Conservation (phyloP, 2,888 invertebrate genomes). For the Aromia moschata region DNA sequence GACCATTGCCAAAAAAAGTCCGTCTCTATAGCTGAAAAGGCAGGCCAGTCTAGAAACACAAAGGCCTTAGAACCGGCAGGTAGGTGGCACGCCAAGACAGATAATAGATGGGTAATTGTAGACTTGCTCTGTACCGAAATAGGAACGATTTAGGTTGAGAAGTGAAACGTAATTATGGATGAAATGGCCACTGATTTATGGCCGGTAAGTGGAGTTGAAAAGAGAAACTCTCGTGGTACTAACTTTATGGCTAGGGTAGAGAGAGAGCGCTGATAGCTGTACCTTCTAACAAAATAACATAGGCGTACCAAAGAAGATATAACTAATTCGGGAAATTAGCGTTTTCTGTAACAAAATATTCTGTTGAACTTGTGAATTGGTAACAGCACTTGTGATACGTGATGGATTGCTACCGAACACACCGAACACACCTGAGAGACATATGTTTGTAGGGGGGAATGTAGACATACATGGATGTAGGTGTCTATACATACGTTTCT, state of each 20-base stretch:
- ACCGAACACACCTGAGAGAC: too few species aligned
- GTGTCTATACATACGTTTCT: too few species aligned
- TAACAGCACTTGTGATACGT: too few species aligned
- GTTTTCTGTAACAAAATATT: too few species aligned
- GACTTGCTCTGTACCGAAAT: conserved; percentile 11
- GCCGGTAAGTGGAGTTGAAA: conserved; percentile 1
- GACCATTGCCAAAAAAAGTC: background rate
- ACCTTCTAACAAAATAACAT: background rate
- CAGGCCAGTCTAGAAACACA: conserved; percentile 4
- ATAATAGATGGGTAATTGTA: conserved; percentile 3
- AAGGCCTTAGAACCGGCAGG: conserved; percentile 2
- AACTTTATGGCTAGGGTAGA: too few species aligned
- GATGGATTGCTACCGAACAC: too few species aligned
- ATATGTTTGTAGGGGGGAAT: too few species aligned
- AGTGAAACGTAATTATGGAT: background rate
- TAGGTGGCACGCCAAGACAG: background rate
- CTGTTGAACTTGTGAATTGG: too few species aligned
- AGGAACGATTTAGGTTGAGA: background rate
- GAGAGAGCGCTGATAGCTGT: too few species aligned
- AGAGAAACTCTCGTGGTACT: background rate
- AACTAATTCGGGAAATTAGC: too few species aligned
- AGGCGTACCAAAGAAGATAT: conserved; percentile 6
- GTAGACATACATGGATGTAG: too few species aligned
- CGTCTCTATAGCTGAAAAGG: conserved; percentile 11
- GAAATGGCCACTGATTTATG: conserved; percentile 6